Base-by-base conservation (phyloP, 2,113 vertebrate species). In the Percopsis transmontana region DNA sequence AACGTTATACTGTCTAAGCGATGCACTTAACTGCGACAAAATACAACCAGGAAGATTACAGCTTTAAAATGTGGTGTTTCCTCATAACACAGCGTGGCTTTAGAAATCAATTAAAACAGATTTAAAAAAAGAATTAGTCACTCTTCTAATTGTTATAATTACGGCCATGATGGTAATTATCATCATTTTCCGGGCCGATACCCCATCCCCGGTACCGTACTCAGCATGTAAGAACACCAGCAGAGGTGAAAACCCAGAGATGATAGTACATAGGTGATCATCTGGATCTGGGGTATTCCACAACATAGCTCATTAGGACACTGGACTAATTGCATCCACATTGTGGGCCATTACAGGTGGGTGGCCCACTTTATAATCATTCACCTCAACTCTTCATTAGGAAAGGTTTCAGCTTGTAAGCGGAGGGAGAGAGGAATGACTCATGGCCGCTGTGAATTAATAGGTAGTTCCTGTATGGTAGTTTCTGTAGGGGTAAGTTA, bases 291-390 rank as follows among this genome's bases (percentile, higher is more conserved):
- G 79, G 90, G 0, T 91, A 90, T 12, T 88, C 92, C 3, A 83
- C 90, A 44, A 85, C 90, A 5, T 92, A 93, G 86, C 93, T 94
- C 86, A 87, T 91, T 85, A 91, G 91, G 90, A 91, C 69, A 71
- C 0, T 75, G 89, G 71, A 92, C 93, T 15, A 91, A 85, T 62
- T 60, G 79, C 68, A 82, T 91, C 68, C 89, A 90, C 16, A 91
- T 91, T 18, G 89, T 94, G 93, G 94, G 93, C 85, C 92, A 90
- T 87, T 94, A 76, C 90, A 87, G 92, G 73, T 92, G 92, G 92
- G 92, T 93, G 69, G 58, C 33, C 15, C 27, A 27, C 63, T 74
- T 39, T 21, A 61, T 60, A 23, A 59, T 70, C 54, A 60, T 48
- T 21, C 56, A 21, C 65, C 7, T 13, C 27, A 33, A 6, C 27